Evolutionary conservation across 1,140 invertebrate species (phyloP).

Genomic region (Ceratosolen solmsi): DNA sequence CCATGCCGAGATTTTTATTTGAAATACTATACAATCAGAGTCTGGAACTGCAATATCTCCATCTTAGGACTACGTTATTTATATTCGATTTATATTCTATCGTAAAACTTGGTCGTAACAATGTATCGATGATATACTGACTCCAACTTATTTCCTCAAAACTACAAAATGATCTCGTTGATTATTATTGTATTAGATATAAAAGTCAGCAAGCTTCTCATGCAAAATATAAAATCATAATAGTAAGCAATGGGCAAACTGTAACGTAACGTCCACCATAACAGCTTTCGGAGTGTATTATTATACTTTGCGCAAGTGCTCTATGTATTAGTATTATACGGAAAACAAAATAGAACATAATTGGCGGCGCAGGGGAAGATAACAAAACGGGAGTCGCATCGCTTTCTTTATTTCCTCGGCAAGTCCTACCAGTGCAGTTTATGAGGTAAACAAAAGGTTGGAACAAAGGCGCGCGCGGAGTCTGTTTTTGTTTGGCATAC

Average conservation of each 20-base stretch:
- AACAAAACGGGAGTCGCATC: not conserved
- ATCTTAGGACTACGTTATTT: not conserved
- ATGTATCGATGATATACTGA: not conserved
- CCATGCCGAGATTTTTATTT: not conserved
- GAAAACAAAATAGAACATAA: conserved; percentile 15
- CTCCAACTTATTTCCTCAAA: not conserved
- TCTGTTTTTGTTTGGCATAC: conserved; percentile 52
- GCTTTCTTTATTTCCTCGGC: not conserved
- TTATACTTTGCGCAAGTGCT: not conserved
- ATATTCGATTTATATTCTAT: conserved; percentile 13
- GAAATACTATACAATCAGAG: not conserved
- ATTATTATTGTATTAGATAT: not conserved
- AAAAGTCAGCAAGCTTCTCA: not conserved
- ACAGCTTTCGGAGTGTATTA: not conserved
- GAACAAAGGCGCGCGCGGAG: not conserved
- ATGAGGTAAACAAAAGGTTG: conserved; percentile 36
- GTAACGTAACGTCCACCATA: not conserved
- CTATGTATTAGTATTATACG: conserved; percentile 1
- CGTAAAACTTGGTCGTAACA: conserved; percentile 8
- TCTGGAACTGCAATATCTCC: not conserved
- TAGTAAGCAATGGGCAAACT: not conserved
- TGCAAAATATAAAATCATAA: conserved; percentile 4
- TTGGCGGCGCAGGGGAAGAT: not conserved
- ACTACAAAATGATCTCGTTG: not conserved
- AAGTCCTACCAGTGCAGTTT: conserved; percentile 20